phyloP scores from a whole-genome alignment of 2,888 invertebrate genomes.

The Agrypnus murinus region DNA sequence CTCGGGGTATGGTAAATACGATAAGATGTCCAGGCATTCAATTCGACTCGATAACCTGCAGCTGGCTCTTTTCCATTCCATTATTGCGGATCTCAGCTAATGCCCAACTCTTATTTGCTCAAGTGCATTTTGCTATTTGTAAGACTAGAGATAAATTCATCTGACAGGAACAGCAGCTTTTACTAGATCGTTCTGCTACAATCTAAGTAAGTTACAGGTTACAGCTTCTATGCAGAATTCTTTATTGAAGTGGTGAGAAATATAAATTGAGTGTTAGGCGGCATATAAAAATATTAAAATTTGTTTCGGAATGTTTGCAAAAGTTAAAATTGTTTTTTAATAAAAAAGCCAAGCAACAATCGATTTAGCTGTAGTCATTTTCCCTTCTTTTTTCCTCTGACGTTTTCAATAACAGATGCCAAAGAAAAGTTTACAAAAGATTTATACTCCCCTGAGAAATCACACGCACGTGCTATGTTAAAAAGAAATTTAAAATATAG shows the following conservation, averaged over 20 bases:
- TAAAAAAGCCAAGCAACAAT: slow-evolving; percentile 6
- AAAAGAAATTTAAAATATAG: slow-evolving; percentile 34
- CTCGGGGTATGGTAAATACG: slow-evolving; percentile 12
- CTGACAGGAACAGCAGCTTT: not conserved
- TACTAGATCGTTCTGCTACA: not conserved
- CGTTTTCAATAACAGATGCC: slow-evolving; percentile 36
- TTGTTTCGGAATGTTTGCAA: too few relatives aligned
- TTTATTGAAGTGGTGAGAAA: too few relatives aligned
- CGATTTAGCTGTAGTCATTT: slow-evolving; percentile 22
- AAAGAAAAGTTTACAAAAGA: slow-evolving; percentile 36
- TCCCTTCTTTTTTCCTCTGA: slow-evolving; percentile 12
- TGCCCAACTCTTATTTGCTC: slow-evolving; percentile 19
- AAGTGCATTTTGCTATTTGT: slow-evolving; percentile 27
- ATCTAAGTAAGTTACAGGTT: too few relatives aligned
- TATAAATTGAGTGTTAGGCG: too few relatives aligned
- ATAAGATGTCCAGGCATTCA: slow-evolving; percentile 14
- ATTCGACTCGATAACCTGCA: slow-evolving; percentile 14
- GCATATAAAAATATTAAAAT: too few relatives aligned
- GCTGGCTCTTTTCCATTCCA: slow-evolving; percentile 24
- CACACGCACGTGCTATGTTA: slow-evolving; percentile 26
- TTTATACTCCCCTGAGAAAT: slow-evolving; percentile 32
- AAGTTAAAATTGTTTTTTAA: too few relatives aligned
- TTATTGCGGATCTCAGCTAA: slow-evolving; percentile 19
- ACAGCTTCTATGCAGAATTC: not conserved
- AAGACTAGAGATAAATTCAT: slow-evolving; percentile 13